Evolutionary conservation across 30 jellyfish, hydroid and myxozoan species (phyloP), one percentile per base, ranked within the genome.

Genomic region (Turritopsis rubra): DNA sequence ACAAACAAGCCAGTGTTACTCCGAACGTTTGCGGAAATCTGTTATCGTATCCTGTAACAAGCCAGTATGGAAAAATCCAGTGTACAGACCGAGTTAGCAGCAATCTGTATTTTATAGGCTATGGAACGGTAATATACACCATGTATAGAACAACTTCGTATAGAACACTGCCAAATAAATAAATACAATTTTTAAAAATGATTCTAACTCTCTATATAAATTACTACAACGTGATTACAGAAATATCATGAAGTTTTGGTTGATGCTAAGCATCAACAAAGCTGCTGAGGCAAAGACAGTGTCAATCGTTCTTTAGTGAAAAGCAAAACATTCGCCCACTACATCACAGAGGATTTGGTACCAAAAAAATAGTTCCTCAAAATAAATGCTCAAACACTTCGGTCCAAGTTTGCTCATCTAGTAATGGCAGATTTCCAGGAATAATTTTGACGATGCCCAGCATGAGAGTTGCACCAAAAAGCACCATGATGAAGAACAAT

Each of bases 391-490:
- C 97, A 30, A 81, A 86, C 29, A 87, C 22, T 68, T 86, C 95
- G 22, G 86, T 83, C 97, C 96, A 91, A 16, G 83, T 77, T 20
- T 52, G 52, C 19, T 82, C 83, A 71, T 86, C 95, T 66, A 80
- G 80, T 18, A 90, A 72, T 1, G 96, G 96, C 18, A 89, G 79
- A 18, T 65, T 80, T 52, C 97, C 97, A 28, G 86, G 24, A 4
- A 96, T 52, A 24, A 91, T 84, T 25, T 83, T 76, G 70, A 91
- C 74, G 18, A 91, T 71, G 22, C 78, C 97, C 66, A 91, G 71
- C 94, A 91, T 65, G 52, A 82, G 41, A 5, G 90, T 85, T 26
- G 94, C 97, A 31, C 96, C 96, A 74, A 91, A 26, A 5, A 88
- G 94, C n/a, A 91, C 92, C 72, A 91, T 23, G 27, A 91, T 24